A percentile compares a stretch with the other conserved stretches of the same genome.
phyloP scores from a whole-genome alignment of 2,113 vertebrate genomes.

The Boulengeromyrus knoepffleri region DNA sequence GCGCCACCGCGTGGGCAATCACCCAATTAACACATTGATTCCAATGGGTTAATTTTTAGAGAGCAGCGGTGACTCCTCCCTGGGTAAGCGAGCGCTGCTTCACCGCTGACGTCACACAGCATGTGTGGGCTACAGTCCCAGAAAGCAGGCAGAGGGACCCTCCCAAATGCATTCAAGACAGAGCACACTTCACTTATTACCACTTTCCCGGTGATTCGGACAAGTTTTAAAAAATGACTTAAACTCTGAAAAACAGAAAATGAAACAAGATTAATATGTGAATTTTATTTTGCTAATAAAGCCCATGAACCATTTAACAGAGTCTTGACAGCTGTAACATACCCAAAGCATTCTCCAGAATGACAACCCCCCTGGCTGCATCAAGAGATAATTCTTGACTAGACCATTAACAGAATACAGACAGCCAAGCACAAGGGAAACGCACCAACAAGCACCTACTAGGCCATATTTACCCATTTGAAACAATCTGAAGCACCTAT shows the following conservation, averaged over 20 bases:
- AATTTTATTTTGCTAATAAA: not conserved
- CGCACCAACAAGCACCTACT: not conserved
- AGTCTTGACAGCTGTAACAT: not conserved
- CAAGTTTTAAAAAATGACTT: conserved; percentile 29
- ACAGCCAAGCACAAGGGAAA: not conserved
- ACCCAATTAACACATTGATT: not conserved
- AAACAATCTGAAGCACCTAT: not conserved
- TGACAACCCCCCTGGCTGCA: not conserved
- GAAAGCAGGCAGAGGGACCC: not conserved
- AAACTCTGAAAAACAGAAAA: conserved; percentile 43
- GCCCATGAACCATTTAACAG: not conserved
- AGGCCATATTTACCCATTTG: not conserved
- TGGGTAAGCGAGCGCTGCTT: not conserved
- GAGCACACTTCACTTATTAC: conserved; percentile 21
- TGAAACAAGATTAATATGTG: conserved; percentile 7
- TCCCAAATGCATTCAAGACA: not conserved
- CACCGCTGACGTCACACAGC: not conserved
- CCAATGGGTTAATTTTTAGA: not conserved
- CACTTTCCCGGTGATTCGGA: conserved; percentile 26
- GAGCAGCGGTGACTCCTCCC: not conserved
- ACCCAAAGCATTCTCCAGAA: not conserved
- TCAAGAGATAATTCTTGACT: not conserved
- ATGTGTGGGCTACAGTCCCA: not conserved
- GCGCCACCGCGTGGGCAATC: not conserved
- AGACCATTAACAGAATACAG: not conserved